phyloP scores from a whole-genome alignment of 2,113 vertebrate genomes.

The Eptatretus burgeri region DNA sequence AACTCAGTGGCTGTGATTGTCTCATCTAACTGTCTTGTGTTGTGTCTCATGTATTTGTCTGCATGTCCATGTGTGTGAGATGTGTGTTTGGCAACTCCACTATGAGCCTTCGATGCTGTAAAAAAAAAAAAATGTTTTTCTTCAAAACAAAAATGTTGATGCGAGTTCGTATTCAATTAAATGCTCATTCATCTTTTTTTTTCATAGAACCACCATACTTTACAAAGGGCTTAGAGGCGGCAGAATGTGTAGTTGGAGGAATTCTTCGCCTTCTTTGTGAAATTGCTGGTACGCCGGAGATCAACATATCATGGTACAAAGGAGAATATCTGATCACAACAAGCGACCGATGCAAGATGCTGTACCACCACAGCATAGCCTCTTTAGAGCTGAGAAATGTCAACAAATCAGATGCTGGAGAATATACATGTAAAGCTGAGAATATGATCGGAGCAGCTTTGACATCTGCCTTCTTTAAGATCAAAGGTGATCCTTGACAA shows the following conservation, averaged over 20 bases:
- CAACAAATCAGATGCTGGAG: not conserved
- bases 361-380: not conserved
- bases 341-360: conserved; percentile 3
- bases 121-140: too few relatives aligned
- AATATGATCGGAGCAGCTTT: not conserved
- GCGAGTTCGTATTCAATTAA: too few relatives aligned
- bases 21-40: too few relatives aligned
- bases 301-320: conserved; percentile 1
- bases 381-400: not conserved
- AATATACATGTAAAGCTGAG: conserved; percentile 1
- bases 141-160: too few relatives aligned
- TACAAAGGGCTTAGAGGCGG: not conserved
- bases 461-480: too few relatives aligned
- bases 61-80: too few relatives aligned
- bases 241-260: not conserved
- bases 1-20: too few relatives aligned
- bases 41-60: too few relatives aligned
- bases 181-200: not conserved
- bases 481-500: too few relatives aligned
- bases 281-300: conserved; percentile 4
- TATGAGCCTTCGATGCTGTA: too few relatives aligned
- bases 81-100: too few relatives aligned
- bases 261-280: not conserved
- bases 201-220: conserved; percentile 3
- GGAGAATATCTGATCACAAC: not conserved